Evolutionary conservation across 2,797 vertebrate genomes (phyloP), one percentile per base, ranked within the genome.

Genomic region (Meda fulgida): DNA sequence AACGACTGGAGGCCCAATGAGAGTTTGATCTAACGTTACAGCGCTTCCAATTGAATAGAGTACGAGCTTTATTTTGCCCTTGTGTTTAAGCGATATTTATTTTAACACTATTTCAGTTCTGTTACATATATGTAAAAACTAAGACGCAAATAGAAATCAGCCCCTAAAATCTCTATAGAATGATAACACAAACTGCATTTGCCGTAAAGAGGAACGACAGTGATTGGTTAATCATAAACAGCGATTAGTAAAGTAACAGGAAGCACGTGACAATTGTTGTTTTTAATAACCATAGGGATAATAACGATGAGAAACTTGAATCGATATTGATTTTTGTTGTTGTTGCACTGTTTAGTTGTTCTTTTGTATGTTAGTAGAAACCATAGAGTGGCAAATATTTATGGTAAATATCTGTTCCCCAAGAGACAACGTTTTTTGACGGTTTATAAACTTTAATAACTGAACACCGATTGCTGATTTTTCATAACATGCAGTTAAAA

Each of bases 1-100:
- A 2, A 21, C 7, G 10, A 0, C 8, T n/a, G 51, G 9, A 46
- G 10, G 66, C 66, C 13, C n/a, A 78, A 43, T 1, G 76, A 79
- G 66, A 78, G 76, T 84, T 66, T 83, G 80, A 31, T 71, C 80
- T 43, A n/a, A n/a, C n/a, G n/a, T n/a, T n/a, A 19, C 58, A 26
- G 6, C 34, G n/a, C 14, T 40, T 66, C 1, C 36, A 43, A 23
- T 58, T n/a, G 21, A 70, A 36, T 14, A 34, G 29, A 48, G 80
- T 70, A 81, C 67, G 66, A 43, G 23, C 19, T 69, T 78, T 65
- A 51, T 36, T 66, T 48, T 21, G n/a, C 72, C 4, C 34, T 40
- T 7, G 31, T 21, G 10, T 75, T 65, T n/a, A 36, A 23, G 51
- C 21, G 16, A 36, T 67, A 31, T 48, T 48, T 51, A 18, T 5